Evolutionary conservation across 2,888 invertebrate genomes (phyloP).

Genomic region (Dysmachus trigonus): DNA sequence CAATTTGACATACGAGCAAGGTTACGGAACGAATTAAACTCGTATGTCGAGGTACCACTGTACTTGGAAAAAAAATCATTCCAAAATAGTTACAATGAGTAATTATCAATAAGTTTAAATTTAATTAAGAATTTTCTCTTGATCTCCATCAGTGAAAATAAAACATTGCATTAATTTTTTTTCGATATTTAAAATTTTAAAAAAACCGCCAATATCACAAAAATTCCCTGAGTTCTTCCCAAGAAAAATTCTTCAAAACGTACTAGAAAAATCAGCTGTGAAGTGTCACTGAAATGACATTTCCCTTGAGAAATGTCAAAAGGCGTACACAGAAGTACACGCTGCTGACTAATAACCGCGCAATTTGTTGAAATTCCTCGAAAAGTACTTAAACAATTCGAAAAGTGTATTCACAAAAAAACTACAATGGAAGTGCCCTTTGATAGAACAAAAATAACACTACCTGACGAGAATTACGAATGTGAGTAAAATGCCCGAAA

Average conservation of each 20-base stretch:
- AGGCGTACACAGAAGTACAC: not conserved
- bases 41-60: no score
- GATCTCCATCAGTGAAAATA: no score
- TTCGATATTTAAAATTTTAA: not conserved
- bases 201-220: not conserved
- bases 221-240: not conserved
- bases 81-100: no score
- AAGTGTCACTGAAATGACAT: not conserved
- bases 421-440: slow-evolving; percentile 42
- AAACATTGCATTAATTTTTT: no score
- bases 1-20: no score
- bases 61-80: no score
- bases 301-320: not conserved
- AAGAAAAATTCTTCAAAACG: not conserved
- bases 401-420: not conserved
- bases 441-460: slow-evolving; percentile 65
- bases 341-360: not conserved
- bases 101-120: no score
- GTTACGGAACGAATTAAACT: no score
- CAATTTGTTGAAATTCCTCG: not conserved
- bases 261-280: not conserved
- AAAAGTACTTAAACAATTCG: not conserved
- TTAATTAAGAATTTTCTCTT: no score
- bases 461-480: slow-evolving; percentile 81
- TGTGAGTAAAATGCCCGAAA: slow-evolving; percentile 68